A percentile compares a stretch with the other conserved stretches of the same genome.
These are phyloP conservation scores for Toxotes jaculatrix DNA, from an alignment of 2,113 vertebrate genomes.

Conservation along the genomic window DNA sequence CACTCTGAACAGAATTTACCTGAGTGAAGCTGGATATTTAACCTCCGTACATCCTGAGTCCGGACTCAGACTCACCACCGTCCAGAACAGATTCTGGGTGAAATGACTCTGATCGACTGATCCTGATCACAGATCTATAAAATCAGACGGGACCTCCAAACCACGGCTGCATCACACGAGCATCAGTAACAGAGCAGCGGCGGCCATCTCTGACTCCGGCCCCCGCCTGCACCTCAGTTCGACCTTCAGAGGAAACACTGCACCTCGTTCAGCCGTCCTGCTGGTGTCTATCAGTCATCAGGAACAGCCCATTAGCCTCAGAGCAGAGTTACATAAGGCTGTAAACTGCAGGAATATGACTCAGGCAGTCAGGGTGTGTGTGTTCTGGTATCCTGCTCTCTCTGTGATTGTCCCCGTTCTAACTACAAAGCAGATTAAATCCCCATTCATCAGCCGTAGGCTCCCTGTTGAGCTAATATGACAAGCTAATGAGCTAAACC, in stretches of 20 bases:
- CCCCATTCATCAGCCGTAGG: conserved; percentile 26
- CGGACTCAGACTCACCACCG: no score
- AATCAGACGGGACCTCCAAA: no score
- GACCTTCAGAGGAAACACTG: conserved; percentile 59
- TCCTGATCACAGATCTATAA: no score
- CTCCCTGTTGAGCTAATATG: conserved; percentile 34
- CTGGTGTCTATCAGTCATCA: conserved; percentile 43
- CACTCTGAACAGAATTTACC: no score
- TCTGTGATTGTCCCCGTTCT: conserved; percentile 21
- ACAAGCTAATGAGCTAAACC: conserved; percentile 40
- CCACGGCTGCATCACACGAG: no score
- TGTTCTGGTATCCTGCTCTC: conserved; percentile 29
- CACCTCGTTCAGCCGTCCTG: conserved; percentile 34
- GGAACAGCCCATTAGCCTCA: conserved; percentile 37
- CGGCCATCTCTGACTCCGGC: neutral
- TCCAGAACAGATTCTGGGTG: no score
- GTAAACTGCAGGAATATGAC: conserved; percentile 39
- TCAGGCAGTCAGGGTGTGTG: conserved; percentile 18
- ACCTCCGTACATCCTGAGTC: no score
- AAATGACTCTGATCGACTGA: no score
- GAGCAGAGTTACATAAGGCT: conserved; percentile 17
- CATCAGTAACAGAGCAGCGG: neutral
- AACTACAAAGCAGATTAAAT: conserved; percentile 41
- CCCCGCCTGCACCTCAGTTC: conserved; percentile 2
- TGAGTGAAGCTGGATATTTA: neutral